A percentile compares a stretch with the other conserved stretches of the same genome.
phyloP scores from a whole-genome alignment of 2,797 vertebrate species.

The Anomalospiza imberbis region DNA sequence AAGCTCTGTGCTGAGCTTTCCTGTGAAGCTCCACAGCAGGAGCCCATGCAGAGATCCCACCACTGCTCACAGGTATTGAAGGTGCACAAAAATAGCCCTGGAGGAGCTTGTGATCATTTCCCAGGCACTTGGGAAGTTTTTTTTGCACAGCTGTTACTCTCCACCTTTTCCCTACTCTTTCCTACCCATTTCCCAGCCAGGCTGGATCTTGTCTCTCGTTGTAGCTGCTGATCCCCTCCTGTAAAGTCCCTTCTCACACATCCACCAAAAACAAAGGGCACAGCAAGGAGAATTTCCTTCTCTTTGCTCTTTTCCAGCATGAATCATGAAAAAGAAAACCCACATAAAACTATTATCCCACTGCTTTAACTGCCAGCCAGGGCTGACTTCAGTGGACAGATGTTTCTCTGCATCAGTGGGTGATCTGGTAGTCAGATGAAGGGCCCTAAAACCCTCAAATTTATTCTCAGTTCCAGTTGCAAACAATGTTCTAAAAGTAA shows the following conservation, averaged over 20 bases:
- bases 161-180: neutral
- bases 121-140: neutral
- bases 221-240: neutral
- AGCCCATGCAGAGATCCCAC: rapidly evolving
- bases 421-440: neutral
- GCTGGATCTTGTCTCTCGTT: rapidly evolving
- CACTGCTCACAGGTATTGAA: neutral
- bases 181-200: neutral
- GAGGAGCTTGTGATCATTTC: neutral
- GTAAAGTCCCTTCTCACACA: neutral
- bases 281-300: neutral
- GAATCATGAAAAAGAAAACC: neutral
- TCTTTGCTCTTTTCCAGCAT: neutral
- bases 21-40: rapidly evolving
- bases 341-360: neutral
- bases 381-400: neutral
- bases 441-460: rapidly evolving
- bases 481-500: neutral
- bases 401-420: rapidly evolving
- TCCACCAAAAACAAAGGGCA: neutral
- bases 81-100: neutral
- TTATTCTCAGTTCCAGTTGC: neutral
- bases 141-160: neutral
- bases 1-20: neutral
- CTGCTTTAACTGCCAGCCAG: neutral